phyloP scores from a whole-genome alignment of 92 coral and sea anemone genomes.

The Bergia sp. region DNA sequence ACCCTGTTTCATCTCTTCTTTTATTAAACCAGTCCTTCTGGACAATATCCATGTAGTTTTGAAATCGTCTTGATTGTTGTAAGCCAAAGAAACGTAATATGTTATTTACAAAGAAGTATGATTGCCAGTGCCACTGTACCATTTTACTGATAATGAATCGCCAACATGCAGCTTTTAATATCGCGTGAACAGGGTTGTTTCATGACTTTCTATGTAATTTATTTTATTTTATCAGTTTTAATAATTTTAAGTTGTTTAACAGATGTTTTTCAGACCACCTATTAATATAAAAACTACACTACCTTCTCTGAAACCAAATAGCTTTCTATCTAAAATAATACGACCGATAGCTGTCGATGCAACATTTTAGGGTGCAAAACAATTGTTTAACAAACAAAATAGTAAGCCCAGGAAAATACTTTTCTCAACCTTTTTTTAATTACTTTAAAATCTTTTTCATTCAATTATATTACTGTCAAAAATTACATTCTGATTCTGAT shows the following conservation, averaged over 20 bases:
- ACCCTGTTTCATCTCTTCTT: background rate
- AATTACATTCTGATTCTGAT: too few relatives aligned
- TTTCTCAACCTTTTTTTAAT: too few relatives aligned
- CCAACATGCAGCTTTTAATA: conserved; percentile 3
- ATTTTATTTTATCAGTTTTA: conserved; percentile 1
- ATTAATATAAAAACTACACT: background rate
- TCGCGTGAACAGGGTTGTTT: conserved; percentile 12
- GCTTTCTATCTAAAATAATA: background rate
- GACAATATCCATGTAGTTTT: background rate
- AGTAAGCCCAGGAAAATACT: too few relatives aligned
- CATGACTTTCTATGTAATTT: conserved; percentile 5
- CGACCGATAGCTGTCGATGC: background rate
- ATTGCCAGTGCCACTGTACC: background rate
- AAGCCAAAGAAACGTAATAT: background rate
- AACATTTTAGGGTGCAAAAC: background rate
- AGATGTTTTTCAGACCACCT: conserved; percentile 37
- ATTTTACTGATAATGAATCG: background rate
- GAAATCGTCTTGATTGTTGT: background rate
- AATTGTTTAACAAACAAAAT: too few relatives aligned
- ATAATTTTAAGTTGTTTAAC: conserved; percentile 22
- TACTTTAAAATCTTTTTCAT: too few relatives aligned
- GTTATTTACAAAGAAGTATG: background rate
- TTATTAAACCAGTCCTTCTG: background rate
- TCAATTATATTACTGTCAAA: too few relatives aligned
- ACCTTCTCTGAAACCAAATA: background rate